A percentile compares a stretch with the other conserved stretches of the same genome.
phyloP scores from a whole-genome alignment of 1,140 invertebrate genomes.

The Drosophila mauritiana region DNA sequence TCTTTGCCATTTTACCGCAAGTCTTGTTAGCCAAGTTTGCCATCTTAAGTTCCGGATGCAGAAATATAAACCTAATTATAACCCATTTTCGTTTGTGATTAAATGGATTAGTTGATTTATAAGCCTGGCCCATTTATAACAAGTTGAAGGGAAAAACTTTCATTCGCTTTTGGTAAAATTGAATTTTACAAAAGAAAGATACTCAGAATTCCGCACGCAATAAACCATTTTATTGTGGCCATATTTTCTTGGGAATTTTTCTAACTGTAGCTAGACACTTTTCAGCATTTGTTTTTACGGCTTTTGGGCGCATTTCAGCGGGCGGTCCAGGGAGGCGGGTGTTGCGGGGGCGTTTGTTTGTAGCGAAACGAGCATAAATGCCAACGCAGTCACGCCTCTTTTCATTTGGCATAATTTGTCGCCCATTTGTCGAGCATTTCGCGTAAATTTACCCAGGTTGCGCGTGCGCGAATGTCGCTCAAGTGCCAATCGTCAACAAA shows the following conservation, averaged over 20 bases:
- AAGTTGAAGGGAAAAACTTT: background rate
- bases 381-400: conserved; percentile 72
- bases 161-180: background rate
- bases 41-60: conserved; percentile 2
- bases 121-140: background rate
- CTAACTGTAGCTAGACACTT: conserved; percentile 5
- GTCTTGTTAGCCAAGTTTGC: background rate
- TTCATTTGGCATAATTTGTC: conserved; percentile 79
- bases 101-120: background rate
- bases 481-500: background rate
- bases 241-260: background rate
- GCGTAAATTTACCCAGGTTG: conserved; percentile 63
- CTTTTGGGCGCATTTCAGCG: conserved; percentile 32
- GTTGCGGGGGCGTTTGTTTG: background rate
- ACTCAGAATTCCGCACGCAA: background rate
- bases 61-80: conserved; percentile 1
- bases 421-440: conserved; percentile 66
- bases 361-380: conserved; percentile 68
- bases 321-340: background rate
- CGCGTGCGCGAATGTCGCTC: conserved; percentile 73
- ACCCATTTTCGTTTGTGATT: background rate
- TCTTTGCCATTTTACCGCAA: background rate
- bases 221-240: background rate
- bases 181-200: background rate
- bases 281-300: conserved; percentile 53